Conservation (phyloP, 2,797 vertebrate species). For the Acrossocheilus wenchowensis region DNA sequence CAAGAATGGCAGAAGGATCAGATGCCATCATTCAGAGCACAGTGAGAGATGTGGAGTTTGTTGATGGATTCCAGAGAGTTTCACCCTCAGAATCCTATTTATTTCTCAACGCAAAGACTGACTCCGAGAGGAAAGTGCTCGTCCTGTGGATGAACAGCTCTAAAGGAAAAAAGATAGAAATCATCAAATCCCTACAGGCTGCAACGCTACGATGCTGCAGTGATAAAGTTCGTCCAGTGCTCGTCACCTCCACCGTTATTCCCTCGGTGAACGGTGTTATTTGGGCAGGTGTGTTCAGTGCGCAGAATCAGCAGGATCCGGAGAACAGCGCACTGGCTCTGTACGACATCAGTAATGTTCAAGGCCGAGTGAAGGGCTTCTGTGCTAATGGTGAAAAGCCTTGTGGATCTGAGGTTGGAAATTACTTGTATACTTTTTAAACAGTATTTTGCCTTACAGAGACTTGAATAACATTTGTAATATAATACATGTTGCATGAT, state of each 20-base stretch:
- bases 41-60: constrained; percentile 52
- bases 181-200: constrained; percentile 47
- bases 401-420: constrained; percentile 16
- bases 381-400: fast-evolving
- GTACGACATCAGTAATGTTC: constrained; percentile 68
- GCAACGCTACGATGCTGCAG: constrained; percentile 54
- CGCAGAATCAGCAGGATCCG: constrained; percentile 40
- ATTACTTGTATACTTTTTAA: neutral
- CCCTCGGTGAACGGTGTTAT: constrained; percentile 63
- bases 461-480: neutral
- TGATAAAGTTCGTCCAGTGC: constrained; percentile 8
- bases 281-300: constrained; percentile 86
- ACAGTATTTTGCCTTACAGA: neutral
- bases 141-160: constrained; percentile 62
- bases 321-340: constrained; percentile 68
- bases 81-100: constrained; percentile 65
- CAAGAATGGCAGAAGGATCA: fast-evolving
- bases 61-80: constrained; percentile 72
- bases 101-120: constrained; percentile 63
- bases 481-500: neutral
- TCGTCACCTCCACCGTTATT: constrained; percentile 81
- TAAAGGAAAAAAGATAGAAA: fast-evolving
- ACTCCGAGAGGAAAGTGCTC: constrained; percentile 12
- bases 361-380: neutral
- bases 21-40: fast-evolving